phyloP scores from a whole-genome alignment of 2,888 invertebrate species.

The Oxyteleia sp. region DNA sequence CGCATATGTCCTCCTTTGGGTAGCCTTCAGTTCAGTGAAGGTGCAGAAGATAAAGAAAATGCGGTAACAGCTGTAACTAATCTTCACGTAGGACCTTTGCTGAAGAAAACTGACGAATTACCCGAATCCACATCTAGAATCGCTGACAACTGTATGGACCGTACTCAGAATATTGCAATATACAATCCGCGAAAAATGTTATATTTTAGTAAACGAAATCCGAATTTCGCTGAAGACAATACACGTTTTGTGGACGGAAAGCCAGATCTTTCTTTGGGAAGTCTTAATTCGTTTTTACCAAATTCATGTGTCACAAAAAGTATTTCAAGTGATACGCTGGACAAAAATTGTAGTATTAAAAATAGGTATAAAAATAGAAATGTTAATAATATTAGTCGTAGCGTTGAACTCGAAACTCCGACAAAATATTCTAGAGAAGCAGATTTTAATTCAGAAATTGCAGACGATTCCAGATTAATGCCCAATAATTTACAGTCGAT shows the following conservation, averaged over 20 bases:
- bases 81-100: slow-evolving; percentile 84
- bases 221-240: background rate
- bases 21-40: slow-evolving; percentile 82
- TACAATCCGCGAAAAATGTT: slow-evolving; percentile 2
- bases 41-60: slow-evolving; percentile 78
- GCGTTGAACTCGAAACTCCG: slow-evolving; percentile 27
- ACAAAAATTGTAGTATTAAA: slow-evolving; percentile 14
- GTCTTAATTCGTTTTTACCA: slow-evolving; percentile 50
- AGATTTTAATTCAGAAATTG: background rate
- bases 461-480: background rate
- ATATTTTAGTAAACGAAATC: background rate
- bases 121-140: slow-evolving; percentile 72
- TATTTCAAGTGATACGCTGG: slow-evolving; percentile 46
- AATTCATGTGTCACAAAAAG: slow-evolving; percentile 34
- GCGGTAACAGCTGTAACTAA: slow-evolving; percentile 82
- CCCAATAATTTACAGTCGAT: background rate
- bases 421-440: background rate
- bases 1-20: slow-evolving; percentile 88
- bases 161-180: background rate
- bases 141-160: slow-evolving; percentile 77
- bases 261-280: slow-evolving; percentile 17
- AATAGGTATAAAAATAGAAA: slow-evolving; percentile 18
- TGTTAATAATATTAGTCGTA: slow-evolving; percentile 29
- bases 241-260: background rate
- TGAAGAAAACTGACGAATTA: slow-evolving; percentile 81